Percentiles rank a stretch among this genome's conserved stretches.
phyloP scores from a whole-genome alignment of 2,797 vertebrate genomes.

The Carduelis carduelis region DNA sequence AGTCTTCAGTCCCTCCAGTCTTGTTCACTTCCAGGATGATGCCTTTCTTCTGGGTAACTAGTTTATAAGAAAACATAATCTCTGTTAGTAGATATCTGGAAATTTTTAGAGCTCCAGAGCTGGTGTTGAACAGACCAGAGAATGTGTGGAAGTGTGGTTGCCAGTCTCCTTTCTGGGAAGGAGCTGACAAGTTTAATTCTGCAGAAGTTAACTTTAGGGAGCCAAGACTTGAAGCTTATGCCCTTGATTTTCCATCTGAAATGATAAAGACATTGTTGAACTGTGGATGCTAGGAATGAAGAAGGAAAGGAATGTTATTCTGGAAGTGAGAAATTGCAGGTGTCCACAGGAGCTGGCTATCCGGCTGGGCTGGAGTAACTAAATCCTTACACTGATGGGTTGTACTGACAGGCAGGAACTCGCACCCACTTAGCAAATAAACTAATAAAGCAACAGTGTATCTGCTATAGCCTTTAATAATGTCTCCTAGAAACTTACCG shows the following conservation, averaged over 20 bases:
- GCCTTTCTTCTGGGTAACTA: not conserved
- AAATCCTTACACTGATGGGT: not conserved
- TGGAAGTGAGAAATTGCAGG: not conserved
- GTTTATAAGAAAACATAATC: not conserved
- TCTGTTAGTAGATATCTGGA: not conserved
- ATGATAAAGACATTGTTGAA: not conserved
- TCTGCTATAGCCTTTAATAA: not conserved
- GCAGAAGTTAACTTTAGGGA: not conserved
- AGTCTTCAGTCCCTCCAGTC: not conserved
- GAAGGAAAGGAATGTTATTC: not conserved
- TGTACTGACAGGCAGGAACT: not conserved
- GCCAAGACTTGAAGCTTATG: not conserved
- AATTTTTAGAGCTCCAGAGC: not conserved
- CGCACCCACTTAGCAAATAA: not conserved
- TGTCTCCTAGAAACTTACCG: not conserved
- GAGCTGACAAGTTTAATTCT: not conserved
- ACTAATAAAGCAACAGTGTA: not conserved
- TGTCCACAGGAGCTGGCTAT: not conserved
- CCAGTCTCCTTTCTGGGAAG: not conserved
- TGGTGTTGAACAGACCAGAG: not conserved
- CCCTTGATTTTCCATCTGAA: not conserved
- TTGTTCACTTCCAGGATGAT: not conserved
- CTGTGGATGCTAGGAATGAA: not conserved
- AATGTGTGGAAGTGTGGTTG: not conserved
- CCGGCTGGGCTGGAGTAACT: not conserved